phyloP scores from a whole-genome alignment of 2,113 vertebrate genomes.

The Cebus imitator region DNA sequence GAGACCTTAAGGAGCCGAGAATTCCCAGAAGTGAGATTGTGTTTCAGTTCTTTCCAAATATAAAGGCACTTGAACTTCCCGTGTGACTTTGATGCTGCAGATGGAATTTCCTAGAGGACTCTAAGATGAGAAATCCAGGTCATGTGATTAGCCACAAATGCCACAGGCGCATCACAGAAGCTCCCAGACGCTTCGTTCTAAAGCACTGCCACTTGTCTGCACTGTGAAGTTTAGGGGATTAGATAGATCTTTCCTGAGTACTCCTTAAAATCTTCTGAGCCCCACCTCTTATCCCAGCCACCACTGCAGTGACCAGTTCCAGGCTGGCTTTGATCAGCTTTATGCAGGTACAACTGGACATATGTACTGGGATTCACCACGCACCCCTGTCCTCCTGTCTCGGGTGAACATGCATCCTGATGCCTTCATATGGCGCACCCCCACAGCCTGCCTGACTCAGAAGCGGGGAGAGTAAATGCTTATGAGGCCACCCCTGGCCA shows the following conservation, averaged over 20 bases:
- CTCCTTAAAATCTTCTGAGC: background rate
- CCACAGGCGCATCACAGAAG: background rate
- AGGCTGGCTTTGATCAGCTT: background rate
- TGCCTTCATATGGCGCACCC: background rate
- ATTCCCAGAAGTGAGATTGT: background rate
- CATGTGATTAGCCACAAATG: background rate
- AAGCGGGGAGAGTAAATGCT: background rate
- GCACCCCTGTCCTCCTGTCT: background rate
- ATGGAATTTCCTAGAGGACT: background rate
- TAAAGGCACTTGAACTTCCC: background rate
- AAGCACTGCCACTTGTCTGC: background rate
- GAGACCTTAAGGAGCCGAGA: background rate
- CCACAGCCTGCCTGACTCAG: background rate
- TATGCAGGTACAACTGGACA: fast-evolving
- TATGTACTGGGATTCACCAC: fast-evolving
- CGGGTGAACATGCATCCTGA: background rate
- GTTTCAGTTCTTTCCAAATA: slow-evolving; percentile 1
- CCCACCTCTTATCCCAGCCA: background rate
- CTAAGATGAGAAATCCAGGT: background rate
- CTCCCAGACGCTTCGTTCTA: background rate
- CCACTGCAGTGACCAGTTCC: background rate
- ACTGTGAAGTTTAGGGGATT: background rate
- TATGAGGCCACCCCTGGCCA: background rate
- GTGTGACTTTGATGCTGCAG: background rate
- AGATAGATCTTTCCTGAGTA: background rate